phyloP scores from a whole-genome alignment of 2,113 vertebrate species.

The Dicrurus megarhynchus region DNA sequence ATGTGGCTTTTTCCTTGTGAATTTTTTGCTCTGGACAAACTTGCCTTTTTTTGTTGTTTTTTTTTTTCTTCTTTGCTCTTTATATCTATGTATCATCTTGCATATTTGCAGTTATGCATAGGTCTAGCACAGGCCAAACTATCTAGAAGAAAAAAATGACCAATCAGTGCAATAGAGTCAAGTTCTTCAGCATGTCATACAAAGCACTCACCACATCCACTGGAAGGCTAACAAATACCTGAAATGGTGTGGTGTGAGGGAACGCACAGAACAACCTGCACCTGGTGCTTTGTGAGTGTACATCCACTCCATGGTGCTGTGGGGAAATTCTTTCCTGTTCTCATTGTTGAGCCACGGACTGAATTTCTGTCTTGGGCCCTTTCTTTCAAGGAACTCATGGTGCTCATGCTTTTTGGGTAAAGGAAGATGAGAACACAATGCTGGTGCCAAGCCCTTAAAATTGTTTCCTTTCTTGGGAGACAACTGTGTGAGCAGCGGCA shows the following conservation, averaged over 20 bases:
- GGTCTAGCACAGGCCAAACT: not conserved
- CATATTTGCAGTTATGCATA: not conserved
- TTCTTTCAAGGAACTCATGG: not conserved
- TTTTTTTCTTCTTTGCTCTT: not conserved
- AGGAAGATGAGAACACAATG: not conserved
- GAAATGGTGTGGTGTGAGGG: rapidly evolving
- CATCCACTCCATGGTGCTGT: rapidly evolving
- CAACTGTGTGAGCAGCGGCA: not conserved
- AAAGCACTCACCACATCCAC: not conserved
- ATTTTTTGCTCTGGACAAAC: not conserved
- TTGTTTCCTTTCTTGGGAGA: not conserved
- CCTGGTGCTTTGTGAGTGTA: not conserved
- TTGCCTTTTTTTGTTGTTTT: not conserved
- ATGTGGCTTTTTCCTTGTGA: not conserved
- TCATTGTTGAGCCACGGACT: not conserved
- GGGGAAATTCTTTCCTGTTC: not conserved
- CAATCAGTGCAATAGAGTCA: not conserved
- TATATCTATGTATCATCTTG: rapidly evolving
- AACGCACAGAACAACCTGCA: not conserved
- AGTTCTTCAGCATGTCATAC: not conserved
- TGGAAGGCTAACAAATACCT: not conserved
- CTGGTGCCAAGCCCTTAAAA: not conserved
- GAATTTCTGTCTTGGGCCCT: not conserved
- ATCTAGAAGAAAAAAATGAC: not conserved
- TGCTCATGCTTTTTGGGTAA: not conserved